Conservation (phyloP, 2,113 vertebrate species). For the Clarias macrocephalus region DNA sequence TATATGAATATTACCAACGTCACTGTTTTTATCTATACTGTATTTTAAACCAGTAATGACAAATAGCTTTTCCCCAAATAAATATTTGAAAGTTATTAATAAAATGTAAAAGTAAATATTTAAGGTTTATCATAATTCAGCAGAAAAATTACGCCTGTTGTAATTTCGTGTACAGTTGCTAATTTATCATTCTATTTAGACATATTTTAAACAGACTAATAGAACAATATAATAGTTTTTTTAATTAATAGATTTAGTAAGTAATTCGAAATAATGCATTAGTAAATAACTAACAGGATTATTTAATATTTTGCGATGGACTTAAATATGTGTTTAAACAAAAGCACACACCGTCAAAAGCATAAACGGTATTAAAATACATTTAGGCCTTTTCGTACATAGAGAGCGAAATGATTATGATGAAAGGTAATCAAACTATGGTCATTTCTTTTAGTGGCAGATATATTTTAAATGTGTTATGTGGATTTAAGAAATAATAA, state of each 20-base stretch:
- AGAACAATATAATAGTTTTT: not conserved
- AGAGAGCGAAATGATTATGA: not conserved
- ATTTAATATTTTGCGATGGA: not conserved
- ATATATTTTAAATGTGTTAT: not conserved
- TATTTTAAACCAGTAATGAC: not conserved
- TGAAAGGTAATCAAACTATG: not conserved
- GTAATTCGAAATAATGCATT: not conserved
- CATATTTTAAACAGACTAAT: not conserved
- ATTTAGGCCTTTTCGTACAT: not conserved
- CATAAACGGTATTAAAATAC: not conserved
- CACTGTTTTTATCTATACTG: not conserved
- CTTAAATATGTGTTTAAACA: not conserved
- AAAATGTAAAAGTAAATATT: no score
- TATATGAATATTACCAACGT: not conserved
- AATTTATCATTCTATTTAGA: not conserved
- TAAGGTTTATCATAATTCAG: not conserved
- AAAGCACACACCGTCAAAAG: no score
- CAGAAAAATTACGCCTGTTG: no score
- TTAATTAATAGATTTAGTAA: not conserved
- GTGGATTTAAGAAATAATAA: not conserved
- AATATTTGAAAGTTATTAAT: not conserved
- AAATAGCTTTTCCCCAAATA: not conserved
- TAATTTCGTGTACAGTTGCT: not conserved
- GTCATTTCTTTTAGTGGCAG: not conserved
- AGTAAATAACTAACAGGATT: not conserved